Conservation (phyloP, 1,140 invertebrate species). For the Drosophila gunungcola region DNA sequence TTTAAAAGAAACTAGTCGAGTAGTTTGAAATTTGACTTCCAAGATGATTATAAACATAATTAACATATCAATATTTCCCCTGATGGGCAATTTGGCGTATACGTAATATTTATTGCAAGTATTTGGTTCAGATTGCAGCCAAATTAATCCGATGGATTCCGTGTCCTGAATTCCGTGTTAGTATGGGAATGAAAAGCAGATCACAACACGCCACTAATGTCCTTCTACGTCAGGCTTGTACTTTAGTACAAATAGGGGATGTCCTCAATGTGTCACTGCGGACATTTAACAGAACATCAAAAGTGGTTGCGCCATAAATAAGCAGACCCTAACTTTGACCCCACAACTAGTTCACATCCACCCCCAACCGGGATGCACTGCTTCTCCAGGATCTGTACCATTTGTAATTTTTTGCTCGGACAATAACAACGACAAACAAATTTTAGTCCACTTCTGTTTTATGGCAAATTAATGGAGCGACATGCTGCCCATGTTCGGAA, state of each 20-base stretch:
- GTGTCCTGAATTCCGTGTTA: neutral
- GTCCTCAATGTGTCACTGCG: slow-evolving; percentile 68
- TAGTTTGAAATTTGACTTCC: too few species aligned
- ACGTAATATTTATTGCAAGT: neutral
- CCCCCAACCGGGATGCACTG: neutral
- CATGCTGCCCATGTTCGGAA: slow-evolving; percentile 74
- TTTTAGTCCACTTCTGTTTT: slow-evolving; percentile 84
- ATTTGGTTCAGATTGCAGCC: neutral
- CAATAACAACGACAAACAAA: slow-evolving; percentile 72
- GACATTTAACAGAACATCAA: slow-evolving; percentile 78
- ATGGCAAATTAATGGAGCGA: slow-evolving; percentile 84
- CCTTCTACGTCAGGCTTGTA: neutral
- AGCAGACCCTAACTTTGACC: slow-evolving; percentile 34
- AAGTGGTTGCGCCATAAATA: slow-evolving; percentile 71
- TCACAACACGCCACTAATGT: slow-evolving; percentile 14
- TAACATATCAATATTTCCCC: too few species aligned
- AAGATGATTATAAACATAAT: too few species aligned
- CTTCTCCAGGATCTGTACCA: slow-evolving; percentile 44
- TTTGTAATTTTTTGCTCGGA: slow-evolving; percentile 74
- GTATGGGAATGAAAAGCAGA: neutral
- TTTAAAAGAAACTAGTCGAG: too few species aligned
- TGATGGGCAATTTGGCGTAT: neutral
- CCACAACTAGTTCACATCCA: slow-evolving; percentile 1
- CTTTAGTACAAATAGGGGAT: slow-evolving; percentile 23
- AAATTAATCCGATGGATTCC: neutral